phyloP scores from a whole-genome alignment of 1,140 invertebrate species.

The Physella acuta region DNA sequence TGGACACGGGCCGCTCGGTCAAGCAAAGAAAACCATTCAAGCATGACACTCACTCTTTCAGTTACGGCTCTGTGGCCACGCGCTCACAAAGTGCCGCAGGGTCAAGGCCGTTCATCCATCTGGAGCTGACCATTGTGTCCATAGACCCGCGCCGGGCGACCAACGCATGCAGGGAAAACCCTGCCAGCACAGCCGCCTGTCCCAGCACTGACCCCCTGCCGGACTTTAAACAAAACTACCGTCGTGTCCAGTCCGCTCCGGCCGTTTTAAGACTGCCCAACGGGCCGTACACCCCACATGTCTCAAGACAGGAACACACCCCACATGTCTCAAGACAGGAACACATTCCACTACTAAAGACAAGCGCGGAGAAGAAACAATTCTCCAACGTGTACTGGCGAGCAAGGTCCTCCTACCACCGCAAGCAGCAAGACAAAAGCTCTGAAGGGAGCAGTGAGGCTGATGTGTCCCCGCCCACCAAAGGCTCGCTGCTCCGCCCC shows the following conservation, averaged over 20 bases:
- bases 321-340: background rate
- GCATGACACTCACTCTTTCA: background rate
- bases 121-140: background rate
- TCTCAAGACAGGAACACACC: background rate
- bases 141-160: background rate
- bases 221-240: background rate
- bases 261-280: too few species aligned
- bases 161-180: background rate
- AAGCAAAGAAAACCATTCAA: background rate
- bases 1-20: background rate
- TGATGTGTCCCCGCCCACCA: background rate
- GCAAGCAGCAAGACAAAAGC: background rate
- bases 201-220: too few species aligned
- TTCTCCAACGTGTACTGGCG: constrained; percentile 29
- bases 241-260: constrained; percentile 29
- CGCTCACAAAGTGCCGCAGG: background rate
- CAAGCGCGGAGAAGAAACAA: background rate
- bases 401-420: constrained; percentile 31
- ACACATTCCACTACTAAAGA: background rate
- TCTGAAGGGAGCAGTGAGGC: background rate
- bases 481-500: constrained; percentile 17
- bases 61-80: background rate
- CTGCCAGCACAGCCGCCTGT: background rate
- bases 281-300: too few species aligned
- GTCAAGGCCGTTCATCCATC: background rate